These are phyloP conservation scores for Eupithecia tripunctaria DNA, from an alignment of 2,888 invertebrate species.

Conservation along the genomic window DNA sequence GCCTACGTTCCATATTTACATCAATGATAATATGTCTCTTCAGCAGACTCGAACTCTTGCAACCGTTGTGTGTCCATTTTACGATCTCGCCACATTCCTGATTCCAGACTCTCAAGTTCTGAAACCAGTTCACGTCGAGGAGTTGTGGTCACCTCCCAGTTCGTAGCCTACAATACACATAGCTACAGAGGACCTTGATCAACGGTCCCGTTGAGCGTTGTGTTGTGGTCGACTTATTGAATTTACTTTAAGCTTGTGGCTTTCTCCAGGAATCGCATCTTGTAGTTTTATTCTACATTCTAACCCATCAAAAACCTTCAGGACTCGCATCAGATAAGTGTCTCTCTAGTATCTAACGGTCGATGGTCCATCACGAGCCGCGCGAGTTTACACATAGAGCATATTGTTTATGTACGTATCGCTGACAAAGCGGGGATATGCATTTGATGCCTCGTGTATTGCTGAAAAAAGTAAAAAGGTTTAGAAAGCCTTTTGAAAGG, in stretches of 20 bases:
- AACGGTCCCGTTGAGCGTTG: not conserved
- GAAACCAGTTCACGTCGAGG: not conserved
- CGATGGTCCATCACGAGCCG: not conserved
- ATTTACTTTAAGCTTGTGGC: not conserved
- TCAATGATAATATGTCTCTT: not conserved
- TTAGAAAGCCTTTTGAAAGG: constrained; percentile 12
- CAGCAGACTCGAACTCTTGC: not conserved
- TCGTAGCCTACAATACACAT: not conserved
- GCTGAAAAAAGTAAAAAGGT: constrained; percentile 12
- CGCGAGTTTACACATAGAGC: not conserved
- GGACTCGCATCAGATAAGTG: not conserved
- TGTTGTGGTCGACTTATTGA: not conserved
- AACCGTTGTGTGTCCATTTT: not conserved
- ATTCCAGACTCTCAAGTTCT: not conserved
- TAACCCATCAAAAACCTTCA: not conserved
- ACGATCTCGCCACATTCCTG: not conserved
- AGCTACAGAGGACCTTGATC: not conserved
- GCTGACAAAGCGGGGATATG: constrained; percentile 13
- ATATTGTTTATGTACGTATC: not conserved
- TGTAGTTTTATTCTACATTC: not conserved
- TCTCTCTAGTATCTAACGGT: not conserved
- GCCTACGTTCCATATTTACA: too few species aligned
- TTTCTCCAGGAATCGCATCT: not conserved
- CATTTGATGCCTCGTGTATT: constrained; percentile 19
- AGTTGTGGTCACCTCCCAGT: not conserved